These are phyloP conservation scores for Drosophila persimilis DNA, from an alignment of 1,140 invertebrate species.

Conservation along the genomic window DNA sequence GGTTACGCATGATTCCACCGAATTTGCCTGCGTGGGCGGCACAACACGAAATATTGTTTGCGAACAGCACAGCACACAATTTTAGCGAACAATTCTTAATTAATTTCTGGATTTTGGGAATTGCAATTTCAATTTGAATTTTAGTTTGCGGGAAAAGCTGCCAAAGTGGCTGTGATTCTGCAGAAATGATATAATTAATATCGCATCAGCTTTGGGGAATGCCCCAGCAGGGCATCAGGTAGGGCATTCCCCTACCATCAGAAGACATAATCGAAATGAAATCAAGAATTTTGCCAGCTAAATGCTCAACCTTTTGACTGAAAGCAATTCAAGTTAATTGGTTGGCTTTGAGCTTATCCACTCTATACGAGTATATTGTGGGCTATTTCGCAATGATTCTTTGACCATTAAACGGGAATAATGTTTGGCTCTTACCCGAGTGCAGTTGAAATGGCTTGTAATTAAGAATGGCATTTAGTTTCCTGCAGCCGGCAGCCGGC, in stretches of 20 bases:
- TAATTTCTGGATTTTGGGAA: no score
- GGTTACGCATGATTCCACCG: conserved; percentile 38
- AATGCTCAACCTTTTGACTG: not conserved
- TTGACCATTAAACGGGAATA: conserved; percentile 3
- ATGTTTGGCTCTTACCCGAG: conserved; percentile 11
- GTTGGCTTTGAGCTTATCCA: conserved; percentile 5
- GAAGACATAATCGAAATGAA: no score
- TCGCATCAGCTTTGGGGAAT: no score
- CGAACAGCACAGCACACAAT: conserved; percentile 15
- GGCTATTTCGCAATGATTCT: not conserved
- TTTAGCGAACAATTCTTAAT: no score
- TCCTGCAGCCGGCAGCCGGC: no score
- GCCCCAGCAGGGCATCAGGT: no score
- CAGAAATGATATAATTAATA: no score
- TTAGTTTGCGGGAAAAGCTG: no score
- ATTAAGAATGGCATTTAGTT: conserved; percentile 42
- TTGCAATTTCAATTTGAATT: no score
- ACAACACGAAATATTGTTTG: conserved; percentile 21
- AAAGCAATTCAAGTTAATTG: conserved; percentile 13
- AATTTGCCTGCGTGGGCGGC: conserved; percentile 15
- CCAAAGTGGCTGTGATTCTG: no score
- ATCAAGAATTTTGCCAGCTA: no score
- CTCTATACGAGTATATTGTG: not conserved
- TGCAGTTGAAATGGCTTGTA: conserved; percentile 27
- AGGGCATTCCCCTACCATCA: no score